phyloP scores from a whole-genome alignment of 2,888 invertebrate species.

The Melinaea menophilus region DNA sequence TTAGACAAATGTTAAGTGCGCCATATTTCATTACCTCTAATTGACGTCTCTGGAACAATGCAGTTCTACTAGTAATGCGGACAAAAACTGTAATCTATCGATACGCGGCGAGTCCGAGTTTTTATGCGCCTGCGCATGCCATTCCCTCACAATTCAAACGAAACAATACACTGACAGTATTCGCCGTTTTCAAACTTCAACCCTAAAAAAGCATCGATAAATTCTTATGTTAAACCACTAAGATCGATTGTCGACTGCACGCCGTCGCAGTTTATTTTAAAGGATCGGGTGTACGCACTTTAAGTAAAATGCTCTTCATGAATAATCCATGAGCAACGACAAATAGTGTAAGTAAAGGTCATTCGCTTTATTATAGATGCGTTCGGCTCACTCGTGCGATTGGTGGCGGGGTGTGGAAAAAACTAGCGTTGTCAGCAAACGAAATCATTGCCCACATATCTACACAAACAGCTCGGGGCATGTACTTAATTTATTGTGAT shows the following conservation, averaged over 20 bases:
- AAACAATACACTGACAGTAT: slow-evolving; percentile 45
- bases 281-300: slow-evolving; percentile 43
- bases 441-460: slow-evolving; percentile 35
- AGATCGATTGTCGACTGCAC: slow-evolving; percentile 25
- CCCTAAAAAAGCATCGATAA: slow-evolving; percentile 29
- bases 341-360: slow-evolving; percentile 72
- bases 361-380: slow-evolving; percentile 64
- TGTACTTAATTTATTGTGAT: too few relatives aligned
- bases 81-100: slow-evolving; percentile 72
- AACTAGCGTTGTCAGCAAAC: slow-evolving; percentile 22
- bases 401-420: slow-evolving; percentile 40
- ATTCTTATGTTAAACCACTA: slow-evolving; percentile 24
- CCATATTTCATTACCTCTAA: slow-evolving; percentile 71
- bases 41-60: slow-evolving; percentile 70
- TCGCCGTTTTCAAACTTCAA: slow-evolving; percentile 35
- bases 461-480: slow-evolving; percentile 2
- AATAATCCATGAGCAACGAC: slow-evolving; percentile 70
- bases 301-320: slow-evolving; percentile 64
- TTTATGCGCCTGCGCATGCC: slow-evolving; percentile 64
- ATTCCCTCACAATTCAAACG: slow-evolving; percentile 28
- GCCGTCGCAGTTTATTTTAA: slow-evolving; percentile 16
- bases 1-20: slow-evolving; percentile 42
- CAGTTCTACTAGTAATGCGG: slow-evolving; percentile 53
- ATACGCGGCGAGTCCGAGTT: slow-evolving; percentile 66
- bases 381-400: slow-evolving; percentile 57